phyloP scores from a whole-genome alignment of 2,888 invertebrate species.

The Anoncus sp. region DNA sequence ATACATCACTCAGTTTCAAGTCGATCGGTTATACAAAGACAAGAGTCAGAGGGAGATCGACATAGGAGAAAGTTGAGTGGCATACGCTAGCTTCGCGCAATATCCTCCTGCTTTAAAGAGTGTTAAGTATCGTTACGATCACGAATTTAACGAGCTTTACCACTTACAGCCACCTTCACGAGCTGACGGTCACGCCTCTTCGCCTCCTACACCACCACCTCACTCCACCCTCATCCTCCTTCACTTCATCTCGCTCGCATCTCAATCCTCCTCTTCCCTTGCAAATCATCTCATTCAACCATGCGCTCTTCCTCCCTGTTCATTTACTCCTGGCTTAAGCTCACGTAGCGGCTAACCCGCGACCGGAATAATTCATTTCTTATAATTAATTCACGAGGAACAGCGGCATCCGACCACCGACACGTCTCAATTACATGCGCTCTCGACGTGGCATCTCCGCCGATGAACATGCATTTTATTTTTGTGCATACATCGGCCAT shows the following conservation, averaged over 20 bases:
- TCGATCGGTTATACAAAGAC: constrained; percentile 4
- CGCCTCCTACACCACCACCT: constrained; percentile 24
- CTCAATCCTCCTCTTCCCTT: constrained; percentile 19
- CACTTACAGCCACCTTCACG: constrained; percentile 66
- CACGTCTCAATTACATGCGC: constrained; percentile 61
- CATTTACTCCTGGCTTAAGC: constrained; percentile 61
- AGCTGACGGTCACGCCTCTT: constrained; percentile 53
- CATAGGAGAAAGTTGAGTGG: constrained; percentile 27
- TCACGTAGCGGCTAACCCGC: constrained; percentile 61
- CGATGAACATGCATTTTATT: constrained; percentile 27
- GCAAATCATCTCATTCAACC: constrained; percentile 42
- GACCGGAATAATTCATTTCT: constrained; percentile 65
- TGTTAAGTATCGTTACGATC: constrained; percentile 63
- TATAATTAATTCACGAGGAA: constrained; percentile 64
- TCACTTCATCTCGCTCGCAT: constrained; percentile 36
- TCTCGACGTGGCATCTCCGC: constrained; percentile 17
- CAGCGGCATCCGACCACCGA: constrained; percentile 45
- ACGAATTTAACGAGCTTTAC: constrained; percentile 68
- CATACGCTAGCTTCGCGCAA: constrained; percentile 52
- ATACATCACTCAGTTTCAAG: constrained; percentile 31
- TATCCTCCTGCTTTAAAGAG: constrained; percentile 61
- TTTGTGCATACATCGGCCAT: constrained; percentile 11
- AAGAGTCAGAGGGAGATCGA: neutral
- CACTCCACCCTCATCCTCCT: constrained; percentile 28
- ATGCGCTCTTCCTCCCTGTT: constrained; percentile 40